A percentile compares a stretch with the other conserved stretches of the same genome.
These are phyloP conservation scores for Gymnorhina tibicen DNA, from an alignment of 2,113 vertebrate genomes.

Conservation along the genomic window DNA sequence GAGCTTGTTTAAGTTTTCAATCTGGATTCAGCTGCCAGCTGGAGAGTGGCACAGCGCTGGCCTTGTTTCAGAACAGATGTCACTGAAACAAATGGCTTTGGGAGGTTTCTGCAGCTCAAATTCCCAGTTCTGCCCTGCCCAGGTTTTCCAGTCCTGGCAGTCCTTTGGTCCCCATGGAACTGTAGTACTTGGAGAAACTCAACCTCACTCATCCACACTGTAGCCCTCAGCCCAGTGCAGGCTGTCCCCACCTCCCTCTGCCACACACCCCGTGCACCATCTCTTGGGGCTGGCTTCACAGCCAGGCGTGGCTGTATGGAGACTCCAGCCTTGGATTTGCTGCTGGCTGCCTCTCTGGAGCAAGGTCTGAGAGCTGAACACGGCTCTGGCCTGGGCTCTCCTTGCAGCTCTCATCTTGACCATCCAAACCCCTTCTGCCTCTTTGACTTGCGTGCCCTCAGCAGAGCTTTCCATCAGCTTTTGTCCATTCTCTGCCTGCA, in stretches of 20 bases:
- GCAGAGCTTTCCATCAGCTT: not conserved
- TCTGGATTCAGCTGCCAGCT: not conserved
- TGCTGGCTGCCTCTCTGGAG: not conserved
- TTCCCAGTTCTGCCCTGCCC: not conserved
- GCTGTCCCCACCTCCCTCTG: not conserved
- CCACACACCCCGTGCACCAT: fast-evolving
- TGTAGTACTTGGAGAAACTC: not conserved
- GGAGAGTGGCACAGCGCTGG: not conserved
- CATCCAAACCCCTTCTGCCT: not conserved
- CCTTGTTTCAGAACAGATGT: not conserved
- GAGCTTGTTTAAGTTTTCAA: not conserved
- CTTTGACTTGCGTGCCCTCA: not conserved
- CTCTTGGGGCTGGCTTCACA: fast-evolving
- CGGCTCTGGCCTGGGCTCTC: not conserved
- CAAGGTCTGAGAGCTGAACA: not conserved
- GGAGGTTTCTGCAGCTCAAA: not conserved
- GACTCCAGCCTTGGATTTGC: not conserved
- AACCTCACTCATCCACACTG: not conserved
- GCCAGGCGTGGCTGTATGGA: not conserved
- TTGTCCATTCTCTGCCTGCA: not conserved
- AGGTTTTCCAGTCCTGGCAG: not conserved
- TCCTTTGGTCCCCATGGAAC: not conserved
- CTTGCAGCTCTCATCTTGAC: not conserved
- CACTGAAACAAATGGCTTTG: not conserved
- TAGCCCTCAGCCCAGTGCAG: not conserved